Conservation (phyloP, 2,888 invertebrate genomes). For the Drosophila paucipuncta region DNA sequence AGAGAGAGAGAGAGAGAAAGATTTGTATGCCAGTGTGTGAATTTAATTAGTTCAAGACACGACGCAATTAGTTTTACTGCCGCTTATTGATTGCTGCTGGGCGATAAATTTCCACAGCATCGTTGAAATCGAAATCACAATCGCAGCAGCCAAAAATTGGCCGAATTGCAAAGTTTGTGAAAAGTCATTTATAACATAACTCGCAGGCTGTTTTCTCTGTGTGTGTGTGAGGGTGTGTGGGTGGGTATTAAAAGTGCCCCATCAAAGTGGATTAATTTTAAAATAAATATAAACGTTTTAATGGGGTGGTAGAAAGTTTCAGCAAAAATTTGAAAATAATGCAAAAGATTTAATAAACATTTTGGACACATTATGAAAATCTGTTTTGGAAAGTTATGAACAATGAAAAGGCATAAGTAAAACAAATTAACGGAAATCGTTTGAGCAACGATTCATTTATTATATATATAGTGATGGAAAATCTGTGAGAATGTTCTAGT, state of each 20-base stretch:
- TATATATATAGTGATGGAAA: fast-evolving
- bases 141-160: slow-evolving; percentile 14
- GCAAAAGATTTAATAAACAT: slow-evolving; percentile 12
- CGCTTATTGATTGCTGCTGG: slow-evolving; percentile 65
- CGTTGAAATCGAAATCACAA: background rate
- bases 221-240: background rate
- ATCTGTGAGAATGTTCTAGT: background rate
- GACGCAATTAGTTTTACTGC: slow-evolving; percentile 68
- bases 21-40: slow-evolving; percentile 36
- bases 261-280: slow-evolving; percentile 28
- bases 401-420: background rate
- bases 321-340: slow-evolving; percentile 1
- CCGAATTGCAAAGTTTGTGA: slow-evolving; percentile 62
- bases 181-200: slow-evolving; percentile 46
- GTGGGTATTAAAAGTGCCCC: slow-evolving; percentile 12
- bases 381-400: background rate
- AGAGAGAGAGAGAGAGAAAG: background rate
- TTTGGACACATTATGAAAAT: background rate
- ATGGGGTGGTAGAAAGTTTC: background rate
- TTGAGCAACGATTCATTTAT: background rate
- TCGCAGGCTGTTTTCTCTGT: slow-evolving; percentile 4
- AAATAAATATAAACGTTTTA: slow-evolving; percentile 16
- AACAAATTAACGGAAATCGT: background rate
- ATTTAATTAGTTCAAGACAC: slow-evolving; percentile 77
- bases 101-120: slow-evolving; percentile 63